A percentile compares a stretch with the other conserved stretches of the same genome.
phyloP scores from a whole-genome alignment of 2,113 vertebrate genomes.

The Sminthopsis crassicaudata region DNA sequence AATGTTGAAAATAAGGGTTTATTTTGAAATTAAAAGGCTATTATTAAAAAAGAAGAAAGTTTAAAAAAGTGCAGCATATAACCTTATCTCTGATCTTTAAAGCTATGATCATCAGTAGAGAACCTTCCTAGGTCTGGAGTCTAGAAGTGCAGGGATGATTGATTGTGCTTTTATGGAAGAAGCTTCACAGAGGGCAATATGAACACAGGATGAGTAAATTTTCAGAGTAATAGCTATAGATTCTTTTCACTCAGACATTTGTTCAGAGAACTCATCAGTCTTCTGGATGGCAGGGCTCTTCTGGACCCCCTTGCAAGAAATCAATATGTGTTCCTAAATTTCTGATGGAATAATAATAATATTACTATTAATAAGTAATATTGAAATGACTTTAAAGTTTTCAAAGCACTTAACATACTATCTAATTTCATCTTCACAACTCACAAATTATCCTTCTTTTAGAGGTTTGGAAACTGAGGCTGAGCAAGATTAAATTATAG shows the following conservation, averaged over 20 bases:
- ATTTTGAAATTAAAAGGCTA: too few species aligned
- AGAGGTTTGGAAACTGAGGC: not conserved
- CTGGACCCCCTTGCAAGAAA: constrained; percentile 21
- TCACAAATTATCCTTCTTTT: not conserved
- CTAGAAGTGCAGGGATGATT: not conserved
- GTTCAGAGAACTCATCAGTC: constrained; percentile 43
- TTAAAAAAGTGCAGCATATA: not conserved
- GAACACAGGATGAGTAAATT: not conserved
- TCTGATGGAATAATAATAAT: not conserved
- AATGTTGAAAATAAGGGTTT: too few species aligned
- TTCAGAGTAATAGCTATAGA: constrained; percentile 26
- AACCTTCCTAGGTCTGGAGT: not conserved
- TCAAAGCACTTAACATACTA: not conserved
- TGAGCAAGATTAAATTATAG: not conserved
- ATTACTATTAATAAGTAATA: not conserved
- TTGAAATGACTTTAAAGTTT: not conserved
- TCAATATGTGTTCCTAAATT: constrained; percentile 8
- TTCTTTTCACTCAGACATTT: constrained; percentile 26
- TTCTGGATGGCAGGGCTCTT: constrained; percentile 18
- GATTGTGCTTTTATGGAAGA: constrained; percentile 23
- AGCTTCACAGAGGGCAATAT: not conserved
- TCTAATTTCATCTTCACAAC: not conserved
- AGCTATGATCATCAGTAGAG: not conserved
- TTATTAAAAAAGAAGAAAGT: too few species aligned
- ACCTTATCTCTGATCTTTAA: not conserved